phyloP scores from a whole-genome alignment of 2,797 vertebrate species.

The Epinephelus malabaricus region DNA sequence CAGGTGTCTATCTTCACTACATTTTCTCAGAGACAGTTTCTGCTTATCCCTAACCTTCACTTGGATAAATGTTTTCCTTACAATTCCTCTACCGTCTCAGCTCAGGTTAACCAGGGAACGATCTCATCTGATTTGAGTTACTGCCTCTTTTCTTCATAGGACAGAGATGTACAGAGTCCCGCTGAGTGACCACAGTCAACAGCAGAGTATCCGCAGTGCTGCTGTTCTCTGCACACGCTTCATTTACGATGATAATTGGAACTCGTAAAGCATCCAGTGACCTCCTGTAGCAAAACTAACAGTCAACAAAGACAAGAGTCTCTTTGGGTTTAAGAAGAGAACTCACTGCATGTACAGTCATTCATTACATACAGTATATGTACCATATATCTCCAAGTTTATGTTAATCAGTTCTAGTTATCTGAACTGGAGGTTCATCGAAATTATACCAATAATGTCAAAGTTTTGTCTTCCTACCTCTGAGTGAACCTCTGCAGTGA shows the following conservation, averaged over 20 bases:
- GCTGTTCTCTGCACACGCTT: slow-evolving; percentile 24
- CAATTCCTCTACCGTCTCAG: neutral
- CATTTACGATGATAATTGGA: slow-evolving; percentile 61
- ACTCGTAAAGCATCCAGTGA: slow-evolving; percentile 37
- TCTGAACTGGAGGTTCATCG: neutral
- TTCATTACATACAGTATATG: neutral
- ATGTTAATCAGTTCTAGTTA: neutral
- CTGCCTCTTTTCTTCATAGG: neutral
- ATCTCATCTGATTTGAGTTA: slow-evolving; percentile 4
- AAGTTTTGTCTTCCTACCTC: no score
- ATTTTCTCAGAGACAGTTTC: no score
- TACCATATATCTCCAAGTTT: neutral
- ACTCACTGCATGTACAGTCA: neutral
- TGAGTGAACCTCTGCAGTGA: no score
- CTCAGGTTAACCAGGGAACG: neutral
- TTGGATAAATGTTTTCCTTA: no score
- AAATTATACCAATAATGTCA: no score
- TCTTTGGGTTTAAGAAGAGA: slow-evolving; percentile 14
- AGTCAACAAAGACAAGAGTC: slow-evolving; percentile 12
- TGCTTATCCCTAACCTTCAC: no score
- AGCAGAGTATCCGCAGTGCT: slow-evolving; percentile 13
- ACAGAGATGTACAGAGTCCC: neutral
- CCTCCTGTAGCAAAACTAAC: slow-evolving; percentile 24
- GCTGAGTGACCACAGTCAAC: slow-evolving; percentile 10
- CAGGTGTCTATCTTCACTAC: no score